These are phyloP conservation scores for Hippocampus zosterae DNA, from an alignment of 2,113 vertebrate species.

Conservation along the genomic window DNA sequence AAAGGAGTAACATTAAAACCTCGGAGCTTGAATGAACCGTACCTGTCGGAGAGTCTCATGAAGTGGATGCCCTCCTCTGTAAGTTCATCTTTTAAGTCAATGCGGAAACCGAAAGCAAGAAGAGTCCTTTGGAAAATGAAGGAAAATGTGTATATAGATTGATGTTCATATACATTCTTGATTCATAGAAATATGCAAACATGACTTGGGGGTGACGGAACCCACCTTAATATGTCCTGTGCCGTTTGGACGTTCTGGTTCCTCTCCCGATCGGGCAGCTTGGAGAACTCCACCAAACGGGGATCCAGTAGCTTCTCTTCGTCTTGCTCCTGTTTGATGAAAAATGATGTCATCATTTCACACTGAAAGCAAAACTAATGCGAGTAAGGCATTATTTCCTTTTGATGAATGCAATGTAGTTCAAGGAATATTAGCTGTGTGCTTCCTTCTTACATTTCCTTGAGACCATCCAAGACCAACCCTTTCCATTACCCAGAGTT, in stretches of 20 bases:
- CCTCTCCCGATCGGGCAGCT: conserved; percentile 85
- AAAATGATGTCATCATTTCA: background rate
- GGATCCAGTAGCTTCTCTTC: conserved; percentile 86
- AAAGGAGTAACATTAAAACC: background rate
- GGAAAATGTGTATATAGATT: background rate
- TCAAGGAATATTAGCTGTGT: background rate
- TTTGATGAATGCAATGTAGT: background rate
- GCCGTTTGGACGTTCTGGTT: conserved; percentile 87
- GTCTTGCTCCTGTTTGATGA: conserved; percentile 79
- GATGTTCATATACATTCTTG: background rate
- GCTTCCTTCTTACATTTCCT: conserved; percentile 74
- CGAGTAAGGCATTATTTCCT: background rate
- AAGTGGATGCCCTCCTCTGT: conserved; percentile 83
- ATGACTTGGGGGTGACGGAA: too few species aligned
- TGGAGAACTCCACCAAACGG: conserved; percentile 86
- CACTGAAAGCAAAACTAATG: background rate
- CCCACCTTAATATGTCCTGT: conserved; percentile 86
- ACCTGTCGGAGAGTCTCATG: conserved; percentile 83
- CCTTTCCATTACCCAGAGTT: conserved; percentile 92
- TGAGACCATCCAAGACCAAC: conserved; percentile 90
- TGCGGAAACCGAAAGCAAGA: conserved; percentile 84
- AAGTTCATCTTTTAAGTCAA: conserved; percentile 80
- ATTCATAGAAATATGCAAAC: too few species aligned
- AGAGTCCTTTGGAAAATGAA: conserved; percentile 75
- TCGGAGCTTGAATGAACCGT: conserved; percentile 16